Evolutionary conservation across 2,888 invertebrate genomes (phyloP), one percentile per base, ranked within the genome.

Genomic region (Kryphioiulus occultus): DNA sequence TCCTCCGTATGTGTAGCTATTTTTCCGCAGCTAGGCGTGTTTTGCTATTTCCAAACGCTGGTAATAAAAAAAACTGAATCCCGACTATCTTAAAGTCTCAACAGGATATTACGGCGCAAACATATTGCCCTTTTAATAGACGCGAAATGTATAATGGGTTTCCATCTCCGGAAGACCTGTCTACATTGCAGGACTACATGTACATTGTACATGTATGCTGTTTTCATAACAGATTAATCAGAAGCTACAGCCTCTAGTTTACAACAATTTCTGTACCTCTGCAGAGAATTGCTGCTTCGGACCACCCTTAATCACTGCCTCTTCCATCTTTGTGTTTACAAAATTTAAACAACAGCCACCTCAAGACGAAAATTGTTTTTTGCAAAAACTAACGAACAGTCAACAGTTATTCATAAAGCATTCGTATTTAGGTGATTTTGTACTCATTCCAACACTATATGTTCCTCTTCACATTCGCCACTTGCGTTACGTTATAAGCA

Each of bases 111-210:
- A 78, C 15, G 26, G 78, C 22, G 30, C 30, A 30, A 78, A 78
- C 78, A 78, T 78, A 78, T 78, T 78, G 78, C 78, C 15, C 78
- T 78, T 78, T 78, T 78, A 78, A 78, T 78, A 78, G 78, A 78
- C 78, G 78, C 78, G 30, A 78, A 22, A 78, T 78, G 78, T 78
- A 78, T 26, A 30, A 78, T 78, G 78, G 78, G 78, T 30, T 78
- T 12, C 78, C 78, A 78, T 78, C 30, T 78, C 78, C 78, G 78
- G 78, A 78, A 78, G 30, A 78, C 78, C 12, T 30, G 78, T 78
- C 30, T 30, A 30, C 78, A 78, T 30, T 30, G 30, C 78, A 78
- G 78, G 68, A 35, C 35, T 12, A 30, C n/a, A n/a, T n/a, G n/a
- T n/a, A n/a, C n/a, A n/a, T n/a, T n/a, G n/a, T n/a, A n/a, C n/a